A percentile compares a stretch with the other conserved stretches of the same genome.
Conservation (phyloP, 2,797 vertebrate species). For the Echiichthys vipera region DNA sequence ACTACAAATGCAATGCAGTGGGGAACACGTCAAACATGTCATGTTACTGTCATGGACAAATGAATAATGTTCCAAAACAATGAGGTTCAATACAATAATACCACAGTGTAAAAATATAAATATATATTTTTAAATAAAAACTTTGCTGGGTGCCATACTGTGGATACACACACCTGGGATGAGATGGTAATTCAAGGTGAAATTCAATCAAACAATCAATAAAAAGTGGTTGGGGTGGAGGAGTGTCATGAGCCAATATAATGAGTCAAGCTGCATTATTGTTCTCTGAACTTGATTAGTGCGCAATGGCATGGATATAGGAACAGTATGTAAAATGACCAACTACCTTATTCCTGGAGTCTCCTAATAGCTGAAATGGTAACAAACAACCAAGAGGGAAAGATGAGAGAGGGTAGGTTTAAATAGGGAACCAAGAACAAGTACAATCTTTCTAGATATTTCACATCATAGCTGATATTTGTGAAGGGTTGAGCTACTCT, state of each 20-base stretch:
- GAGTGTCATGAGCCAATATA: conserved; percentile 18
- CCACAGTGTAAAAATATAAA: conserved; percentile 8
- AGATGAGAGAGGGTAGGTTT: conserved; percentile 90
- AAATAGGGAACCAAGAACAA: conserved; percentile 67
- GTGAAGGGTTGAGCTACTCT: no score
- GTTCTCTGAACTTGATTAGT: conserved; percentile 60
- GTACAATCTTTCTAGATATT: conserved; percentile 23
- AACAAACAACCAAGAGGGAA: conserved; percentile 87
- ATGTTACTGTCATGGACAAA: background rate
- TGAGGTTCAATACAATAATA: conserved; percentile 15
- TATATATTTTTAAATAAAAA: no score
- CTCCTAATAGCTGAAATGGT: conserved; percentile 97
- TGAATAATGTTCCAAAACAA: conserved; percentile 16
- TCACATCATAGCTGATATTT: background rate
- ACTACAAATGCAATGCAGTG: conserved; percentile 35
- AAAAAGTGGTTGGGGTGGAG: background rate
- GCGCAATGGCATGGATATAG: conserved; percentile 69
- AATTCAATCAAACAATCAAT: background rate
- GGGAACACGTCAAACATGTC: conserved; percentile 1
- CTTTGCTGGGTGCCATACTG: background rate
- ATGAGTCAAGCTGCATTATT: conserved; percentile 47
- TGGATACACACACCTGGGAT: conserved; percentile 23
- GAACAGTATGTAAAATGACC: conserved; percentile 82
- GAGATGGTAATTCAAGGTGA: conserved; percentile 26
- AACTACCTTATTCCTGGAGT: conserved; percentile 99